Percentiles rank a stretch among this genome's conserved stretches.
These are phyloP conservation scores for Chorisops tibialis DNA, from an alignment of 2,888 invertebrate species.

Conservation along the genomic window DNA sequence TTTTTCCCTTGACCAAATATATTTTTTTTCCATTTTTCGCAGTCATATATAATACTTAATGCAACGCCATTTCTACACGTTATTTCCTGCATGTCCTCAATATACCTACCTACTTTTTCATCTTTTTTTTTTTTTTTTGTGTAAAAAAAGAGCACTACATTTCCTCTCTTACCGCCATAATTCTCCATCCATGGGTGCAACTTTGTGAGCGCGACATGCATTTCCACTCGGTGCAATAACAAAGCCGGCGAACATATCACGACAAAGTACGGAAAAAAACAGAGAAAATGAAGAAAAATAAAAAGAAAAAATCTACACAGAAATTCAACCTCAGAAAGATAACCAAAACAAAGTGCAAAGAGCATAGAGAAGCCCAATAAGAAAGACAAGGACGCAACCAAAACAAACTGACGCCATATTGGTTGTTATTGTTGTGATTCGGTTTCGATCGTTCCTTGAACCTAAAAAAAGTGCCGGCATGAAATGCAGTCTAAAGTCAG, in stretches of 20 bases:
- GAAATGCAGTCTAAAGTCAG: constrained; percentile 15
- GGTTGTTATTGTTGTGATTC: constrained; percentile 23
- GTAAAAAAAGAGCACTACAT: no score
- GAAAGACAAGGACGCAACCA: constrained; percentile 25
- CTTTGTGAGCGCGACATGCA: constrained; percentile 6
- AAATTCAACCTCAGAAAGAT: constrained; percentile 13
- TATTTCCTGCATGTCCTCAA: constrained; percentile 15
- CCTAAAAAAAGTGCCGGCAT: constrained; percentile 11
- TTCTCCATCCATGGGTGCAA: constrained; percentile 11
- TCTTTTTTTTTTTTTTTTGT: background rate
- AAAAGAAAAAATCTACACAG: no score
- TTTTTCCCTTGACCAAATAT: no score
- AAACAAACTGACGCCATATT: constrained; percentile 30
- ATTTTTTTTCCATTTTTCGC: no score
- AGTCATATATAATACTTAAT: no score
- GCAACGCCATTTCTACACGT: background rate
- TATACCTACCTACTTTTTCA: background rate
- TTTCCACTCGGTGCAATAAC: background rate
- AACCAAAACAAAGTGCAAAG: constrained; percentile 19
- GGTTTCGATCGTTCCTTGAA: constrained; percentile 26
- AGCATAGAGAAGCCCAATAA: constrained; percentile 18
- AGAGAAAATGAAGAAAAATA: constrained; percentile 25
- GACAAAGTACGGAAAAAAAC: constrained; percentile 23
- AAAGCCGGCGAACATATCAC: constrained; percentile 24
- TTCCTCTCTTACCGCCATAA: no score